Evolutionary conservation across 2,113 vertebrate species (phyloP), one percentile per base, ranked within the genome.

Genomic region (Calyptomena viridis): DNA sequence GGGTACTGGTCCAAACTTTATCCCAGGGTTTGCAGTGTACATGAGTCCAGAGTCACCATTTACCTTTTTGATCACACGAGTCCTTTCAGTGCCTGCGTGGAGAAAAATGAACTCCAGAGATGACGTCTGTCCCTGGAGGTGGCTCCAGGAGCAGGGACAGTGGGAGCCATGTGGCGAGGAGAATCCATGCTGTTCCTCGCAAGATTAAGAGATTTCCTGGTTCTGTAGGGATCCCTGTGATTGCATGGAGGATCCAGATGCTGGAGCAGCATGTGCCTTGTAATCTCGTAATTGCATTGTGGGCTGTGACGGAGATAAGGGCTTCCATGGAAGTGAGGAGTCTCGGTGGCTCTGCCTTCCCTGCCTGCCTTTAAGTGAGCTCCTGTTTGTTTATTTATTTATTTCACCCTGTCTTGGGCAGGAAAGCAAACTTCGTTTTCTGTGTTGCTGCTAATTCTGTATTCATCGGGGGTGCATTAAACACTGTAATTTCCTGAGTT

Each of bases 211-310:
- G 89, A 53, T 80, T 95, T 76, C 44, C 74, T 67, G 15, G 49
- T 93, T 47, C 93, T 82, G 81, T 37, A 27, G 77, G 80, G 71
- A 60, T 93, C 84, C 60, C 63, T 37, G 53, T 4, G 64, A 17
- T 6, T 60, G 68, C 86, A 28, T 0, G 1, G 87, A 93, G 87
- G 71, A 89, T 93, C 84, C 95, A 89, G 93, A 73, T 87, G 93
- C 87, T 58, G 87, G 24, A 95, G 78, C 93, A 91, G 96, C 79
- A 6, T 96, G 95, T 91, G 94, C 90, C 95, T 79, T 82, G 78
- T 95, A 87, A 91, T 95, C 91, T 93, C 39, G 66, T 96, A 91
- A 97, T 95, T 95, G 87, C 77, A 16, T 72, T 76, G 74, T n/a
- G 89, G 84, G 84, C 86, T 89, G 91, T 87, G 94, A 94, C 71